A percentile compares a stretch with the other conserved stretches of the same genome.
Conservation (phyloP, 2,113 vertebrate genomes). For the Centropristis striata region DNA sequence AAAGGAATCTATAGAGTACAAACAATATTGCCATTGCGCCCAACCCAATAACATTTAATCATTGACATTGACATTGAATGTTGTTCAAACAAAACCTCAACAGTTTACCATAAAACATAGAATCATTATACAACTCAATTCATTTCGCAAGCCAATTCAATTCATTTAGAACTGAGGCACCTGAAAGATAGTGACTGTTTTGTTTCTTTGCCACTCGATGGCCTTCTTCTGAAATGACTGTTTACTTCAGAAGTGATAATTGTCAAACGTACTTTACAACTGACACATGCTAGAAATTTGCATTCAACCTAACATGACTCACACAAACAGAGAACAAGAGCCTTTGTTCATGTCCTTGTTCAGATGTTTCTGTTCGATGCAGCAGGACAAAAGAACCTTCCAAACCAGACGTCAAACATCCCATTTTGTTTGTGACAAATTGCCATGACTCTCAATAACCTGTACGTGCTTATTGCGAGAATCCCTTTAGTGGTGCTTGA, state of each 20-base stretch:
- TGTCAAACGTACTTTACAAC: not conserved
- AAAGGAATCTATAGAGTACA: not conserved
- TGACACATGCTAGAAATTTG: not conserved
- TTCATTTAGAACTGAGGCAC: not conserved
- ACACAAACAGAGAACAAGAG: conserved; percentile 4
- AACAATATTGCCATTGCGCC: not conserved
- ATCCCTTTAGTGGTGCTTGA: conserved; percentile 2
- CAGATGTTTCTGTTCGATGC: not conserved
- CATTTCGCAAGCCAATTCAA: not conserved
- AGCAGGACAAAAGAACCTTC: not conserved
- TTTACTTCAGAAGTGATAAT: conserved; percentile 25
- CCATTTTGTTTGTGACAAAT: conserved; percentile 29
- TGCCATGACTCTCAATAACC: conserved; percentile 19
- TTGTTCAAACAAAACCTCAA: not conserved
- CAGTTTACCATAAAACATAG: not conserved
- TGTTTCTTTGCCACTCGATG: not conserved
- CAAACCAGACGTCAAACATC: not conserved
- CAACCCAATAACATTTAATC: not conserved
- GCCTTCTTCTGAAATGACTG: conserved; percentile 3
- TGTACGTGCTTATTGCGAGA: conserved; percentile 24
- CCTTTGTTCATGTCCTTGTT: conserved; percentile 7
- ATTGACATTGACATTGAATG: too few species aligned
- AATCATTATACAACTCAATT: not conserved
- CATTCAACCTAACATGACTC: conserved; percentile 26
- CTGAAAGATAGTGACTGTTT: not conserved